phyloP scores from a whole-genome alignment of 2,888 invertebrate genomes.

The Drosophila nr. medialis region DNA sequence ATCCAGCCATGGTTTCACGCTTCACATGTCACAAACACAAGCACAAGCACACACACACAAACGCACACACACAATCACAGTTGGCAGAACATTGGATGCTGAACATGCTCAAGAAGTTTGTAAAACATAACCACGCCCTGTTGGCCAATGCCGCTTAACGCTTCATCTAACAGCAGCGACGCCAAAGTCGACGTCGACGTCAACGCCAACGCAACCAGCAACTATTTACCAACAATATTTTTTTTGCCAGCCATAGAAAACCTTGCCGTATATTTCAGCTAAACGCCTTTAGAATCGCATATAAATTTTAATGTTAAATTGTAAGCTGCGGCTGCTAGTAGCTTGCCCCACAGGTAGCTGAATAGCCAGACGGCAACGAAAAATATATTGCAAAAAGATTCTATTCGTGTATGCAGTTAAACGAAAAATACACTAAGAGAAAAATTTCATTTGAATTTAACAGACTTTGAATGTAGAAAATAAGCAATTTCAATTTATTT shows the following conservation, averaged over 20 bases:
- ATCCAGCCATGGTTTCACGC: conserved; percentile 79
- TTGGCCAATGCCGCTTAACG: conserved; percentile 60
- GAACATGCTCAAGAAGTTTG: conserved; percentile 77
- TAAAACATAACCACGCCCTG: conserved; percentile 75
- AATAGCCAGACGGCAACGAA: conserved; percentile 9
- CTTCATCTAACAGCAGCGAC: conserved; percentile 66
- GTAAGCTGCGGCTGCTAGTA: conserved; percentile 45
- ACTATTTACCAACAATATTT: conserved; percentile 77
- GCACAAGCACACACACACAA: conserved; percentile 22
- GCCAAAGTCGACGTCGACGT: neutral
- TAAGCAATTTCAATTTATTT: neutral
- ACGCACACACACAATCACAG: conserved; percentile 38
- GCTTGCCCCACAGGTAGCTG: conserved; percentile 19
- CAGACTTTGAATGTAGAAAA: neutral
- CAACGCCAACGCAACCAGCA: conserved; percentile 32
- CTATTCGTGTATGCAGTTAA: neutral
- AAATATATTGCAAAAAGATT: conserved; percentile 5
- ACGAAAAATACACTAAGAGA: conserved; percentile 2
- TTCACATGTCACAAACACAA: conserved; percentile 76
- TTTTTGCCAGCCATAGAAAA: conserved; percentile 32
- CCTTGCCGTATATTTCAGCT: conserved; percentile 66
- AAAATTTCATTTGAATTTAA: neutral
- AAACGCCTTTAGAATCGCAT: conserved; percentile 68
- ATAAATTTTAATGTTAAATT: conserved; percentile 78
- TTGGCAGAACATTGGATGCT: conserved; percentile 62